Percentiles rank a stretch among this genome's conserved stretches.
Evolutionary conservation across 2,113 vertebrate species (phyloP).

Genomic region (Hyla sarda): DNA sequence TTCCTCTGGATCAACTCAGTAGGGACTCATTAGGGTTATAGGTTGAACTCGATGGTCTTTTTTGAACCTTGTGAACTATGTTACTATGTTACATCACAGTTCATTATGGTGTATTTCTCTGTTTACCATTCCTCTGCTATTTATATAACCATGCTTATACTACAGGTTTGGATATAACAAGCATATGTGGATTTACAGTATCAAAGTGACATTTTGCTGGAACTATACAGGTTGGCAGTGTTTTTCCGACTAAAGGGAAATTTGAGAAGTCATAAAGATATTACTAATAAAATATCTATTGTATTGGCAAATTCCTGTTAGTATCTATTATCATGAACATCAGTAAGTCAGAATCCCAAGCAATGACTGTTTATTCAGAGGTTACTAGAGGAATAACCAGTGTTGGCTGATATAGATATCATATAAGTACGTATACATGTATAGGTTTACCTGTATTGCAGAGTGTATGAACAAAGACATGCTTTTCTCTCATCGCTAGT

Average conservation of each 20-base stretch:
- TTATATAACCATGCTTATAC: background rate
- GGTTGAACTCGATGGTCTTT: too few species aligned
- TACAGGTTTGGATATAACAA: background rate
- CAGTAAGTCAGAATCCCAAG: background rate
- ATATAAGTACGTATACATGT: background rate
- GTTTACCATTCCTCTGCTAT: background rate
- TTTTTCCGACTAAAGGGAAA: background rate
- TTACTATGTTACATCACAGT: too few species aligned
- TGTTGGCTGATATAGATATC: too few species aligned
- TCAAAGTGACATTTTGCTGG: background rate
- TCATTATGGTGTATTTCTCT: background rate
- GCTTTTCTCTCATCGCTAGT: constrained; percentile 61
- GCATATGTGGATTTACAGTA: background rate
- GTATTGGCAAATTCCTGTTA: background rate
- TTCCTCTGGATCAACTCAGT: too few species aligned
- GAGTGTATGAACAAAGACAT: constrained; percentile 64
- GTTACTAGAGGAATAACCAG: background rate
- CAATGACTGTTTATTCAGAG: background rate
- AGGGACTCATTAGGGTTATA: too few species aligned
- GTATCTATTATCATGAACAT: background rate
- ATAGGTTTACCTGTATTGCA: constrained; percentile 52
- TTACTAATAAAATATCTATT: background rate
- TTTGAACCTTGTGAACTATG: too few species aligned
- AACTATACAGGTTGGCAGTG: background rate
- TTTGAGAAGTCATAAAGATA: too few species aligned